Evolutionary conservation across 2,113 vertebrate genomes (phyloP), one percentile per base, ranked within the genome.

Genomic region (Psophia crepitans): DNA sequence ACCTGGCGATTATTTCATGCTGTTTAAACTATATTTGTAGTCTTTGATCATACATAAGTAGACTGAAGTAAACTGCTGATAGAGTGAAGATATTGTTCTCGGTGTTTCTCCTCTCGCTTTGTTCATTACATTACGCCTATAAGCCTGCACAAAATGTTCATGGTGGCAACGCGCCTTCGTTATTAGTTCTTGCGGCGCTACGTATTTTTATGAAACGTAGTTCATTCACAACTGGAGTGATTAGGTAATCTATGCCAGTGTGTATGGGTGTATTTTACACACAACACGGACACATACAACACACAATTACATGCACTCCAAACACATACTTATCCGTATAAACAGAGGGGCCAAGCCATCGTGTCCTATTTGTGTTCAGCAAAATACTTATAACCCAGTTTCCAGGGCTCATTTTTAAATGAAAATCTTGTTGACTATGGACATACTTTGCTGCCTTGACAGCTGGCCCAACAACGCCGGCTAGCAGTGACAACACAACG

Each of bases 21-120:
- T 98, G 98, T 95, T 98, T 98, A 98, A 98, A 98, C 97, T 96
- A 51, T 97, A 97, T 98, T 98, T 98, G 96, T 85, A 89, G 96
- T 97, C 98, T 98, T 98, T 98, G 97, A 98, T 98, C 97, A 92
- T 92, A 96, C 86, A 87, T 97, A 98, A 98, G 97, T 94, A 98
- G 97, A 95, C 95, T 95, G 95, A 95, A 95, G 97, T 96, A 96
- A 98, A 97, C 96, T 76, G 98, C 97, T 94, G 97, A 98, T 97
- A 95, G 89, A 97, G 94, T 87, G 97, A 97, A 97, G 97, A 98
- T 98, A 98, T 97, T 97, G 97, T 97, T 97, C 97, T 95, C 66
- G 0, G 60, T n/a, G 74, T 89, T 91, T 98, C 97, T 95, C 96
- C 96, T 87, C 85, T 80, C 1, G 24, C 85, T 97, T 96, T 98